phyloP scores from a whole-genome alignment of 2,113 vertebrate species.

The Athene noctua region DNA sequence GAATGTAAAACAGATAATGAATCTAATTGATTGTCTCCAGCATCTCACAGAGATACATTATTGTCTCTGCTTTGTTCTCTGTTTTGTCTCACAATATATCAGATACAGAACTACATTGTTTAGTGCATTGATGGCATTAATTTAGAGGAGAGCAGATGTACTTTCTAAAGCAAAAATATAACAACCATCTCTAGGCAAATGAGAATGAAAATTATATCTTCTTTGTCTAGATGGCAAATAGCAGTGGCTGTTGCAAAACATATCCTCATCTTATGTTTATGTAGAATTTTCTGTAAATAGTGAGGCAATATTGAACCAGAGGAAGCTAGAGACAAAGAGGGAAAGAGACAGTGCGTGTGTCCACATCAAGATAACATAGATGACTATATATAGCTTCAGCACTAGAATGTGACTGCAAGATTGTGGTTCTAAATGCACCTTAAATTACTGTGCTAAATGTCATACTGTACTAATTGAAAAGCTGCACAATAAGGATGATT shows the following conservation, averaged over 20 bases:
- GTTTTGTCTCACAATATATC: conserved; percentile 57
- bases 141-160: conserved; percentile 36
- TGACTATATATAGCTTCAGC: not conserved
- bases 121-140: conserved; percentile 39
- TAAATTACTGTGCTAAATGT: not conserved
- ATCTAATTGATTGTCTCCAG: conserved; percentile 76
- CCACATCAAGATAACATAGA: not conserved
- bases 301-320: not conserved
- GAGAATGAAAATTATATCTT: conserved; percentile 24
- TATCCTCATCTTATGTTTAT: conserved; percentile 24
- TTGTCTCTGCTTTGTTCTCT: conserved; percentile 56
- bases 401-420: not conserved
- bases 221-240: conserved; percentile 29
- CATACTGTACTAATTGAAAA: not conserved
- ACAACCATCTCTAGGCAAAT: conserved; percentile 53
- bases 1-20: conserved; percentile 79
- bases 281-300: not conserved
- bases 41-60: conserved; percentile 60
- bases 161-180: conserved; percentile 48
- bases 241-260: conserved; percentile 26
- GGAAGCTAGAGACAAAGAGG: not conserved
- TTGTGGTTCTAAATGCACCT: not conserved
- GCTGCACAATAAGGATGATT: not conserved
- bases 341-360: not conserved
- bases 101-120: conserved; percentile 43